These are phyloP conservation scores for Octomys mimax DNA, from an alignment of 2,797 vertebrate species.

Conservation along the genomic window DNA sequence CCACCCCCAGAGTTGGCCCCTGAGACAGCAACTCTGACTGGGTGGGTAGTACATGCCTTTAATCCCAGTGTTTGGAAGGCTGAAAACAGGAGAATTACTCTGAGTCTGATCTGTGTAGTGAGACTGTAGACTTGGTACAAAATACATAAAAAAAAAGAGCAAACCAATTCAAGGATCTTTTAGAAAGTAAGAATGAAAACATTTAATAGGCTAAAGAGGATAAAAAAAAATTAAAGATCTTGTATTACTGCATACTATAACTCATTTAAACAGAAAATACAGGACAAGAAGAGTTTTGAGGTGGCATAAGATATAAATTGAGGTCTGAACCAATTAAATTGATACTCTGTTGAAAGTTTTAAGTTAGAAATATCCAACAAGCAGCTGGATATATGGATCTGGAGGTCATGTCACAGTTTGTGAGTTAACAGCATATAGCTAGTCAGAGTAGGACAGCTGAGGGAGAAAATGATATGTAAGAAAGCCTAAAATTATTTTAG, in stretches of 20 bases:
- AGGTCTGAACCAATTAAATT: not conserved
- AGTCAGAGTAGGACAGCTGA: not conserved
- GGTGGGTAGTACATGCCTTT: too few species aligned
- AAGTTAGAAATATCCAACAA: not conserved
- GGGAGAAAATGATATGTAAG: not conserved
- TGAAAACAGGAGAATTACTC: too few species aligned
- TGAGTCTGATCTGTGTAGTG: too few species aligned
- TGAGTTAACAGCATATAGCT: not conserved
- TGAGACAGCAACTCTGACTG: too few species aligned
- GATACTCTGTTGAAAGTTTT: not conserved
- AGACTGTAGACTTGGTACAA: too few species aligned
- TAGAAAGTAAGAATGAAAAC: not conserved
- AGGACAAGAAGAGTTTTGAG: not conserved
- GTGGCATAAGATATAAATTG: not conserved
- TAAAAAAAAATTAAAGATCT: not conserved
- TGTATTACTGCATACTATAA: not conserved
- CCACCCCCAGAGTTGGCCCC: too few species aligned
- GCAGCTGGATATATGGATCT: not conserved
- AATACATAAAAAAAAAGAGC: not conserved
- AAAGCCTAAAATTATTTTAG: not conserved
- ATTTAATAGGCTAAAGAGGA: not conserved
- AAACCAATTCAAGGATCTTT: not conserved
- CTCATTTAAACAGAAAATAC: not conserved
- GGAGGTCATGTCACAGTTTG: not conserved
- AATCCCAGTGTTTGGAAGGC: too few species aligned